These are phyloP conservation scores for Lucinisca nassula DNA, from an alignment of 2,888 invertebrate species.

Conservation along the genomic window DNA sequence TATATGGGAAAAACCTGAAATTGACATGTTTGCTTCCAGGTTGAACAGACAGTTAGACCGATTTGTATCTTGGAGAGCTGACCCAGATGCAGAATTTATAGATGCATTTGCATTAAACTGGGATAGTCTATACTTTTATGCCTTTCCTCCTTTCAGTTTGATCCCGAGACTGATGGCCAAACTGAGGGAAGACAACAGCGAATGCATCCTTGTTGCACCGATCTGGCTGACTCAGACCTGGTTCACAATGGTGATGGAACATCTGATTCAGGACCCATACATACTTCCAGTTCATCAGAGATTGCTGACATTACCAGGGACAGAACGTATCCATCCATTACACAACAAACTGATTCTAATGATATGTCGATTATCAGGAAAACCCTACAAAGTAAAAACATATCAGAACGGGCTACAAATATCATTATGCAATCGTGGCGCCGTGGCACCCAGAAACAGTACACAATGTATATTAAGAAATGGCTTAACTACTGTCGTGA, in stretches of 20 bases:
- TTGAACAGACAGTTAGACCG: constrained; percentile 39
- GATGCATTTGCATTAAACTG: constrained; percentile 47
- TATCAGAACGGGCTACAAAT: too few relatives aligned
- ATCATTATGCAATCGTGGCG: not conserved
- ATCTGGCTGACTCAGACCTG: constrained; percentile 36
- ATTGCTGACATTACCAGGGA: constrained; percentile 13
- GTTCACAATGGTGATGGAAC: constrained; percentile 23
- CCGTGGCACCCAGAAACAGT: too few relatives aligned
- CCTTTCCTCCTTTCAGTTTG: constrained; percentile 59
- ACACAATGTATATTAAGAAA: too few relatives aligned
- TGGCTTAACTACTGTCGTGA: too few relatives aligned
- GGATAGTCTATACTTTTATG: constrained; percentile 25
- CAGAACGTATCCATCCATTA: constrained; percentile 10
- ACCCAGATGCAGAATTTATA: constrained; percentile 49
- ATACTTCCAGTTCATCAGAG: too few relatives aligned
- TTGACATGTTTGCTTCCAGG: constrained; percentile 59
- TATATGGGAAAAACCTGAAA: not conserved
- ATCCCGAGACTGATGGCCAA: too few relatives aligned
- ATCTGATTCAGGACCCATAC: constrained; percentile 2
- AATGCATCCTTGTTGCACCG: constrained; percentile 31
- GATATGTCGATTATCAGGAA: constrained; percentile 22
- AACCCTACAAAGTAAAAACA: too few relatives aligned
- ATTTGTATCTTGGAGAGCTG: constrained; percentile 59
- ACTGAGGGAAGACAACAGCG: constrained; percentile 16
- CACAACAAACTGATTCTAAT: constrained; percentile 21